These are phyloP conservation scores for Saimiri boliviensis DNA, from an alignment of 2,113 vertebrate species.

Conservation along the genomic window DNA sequence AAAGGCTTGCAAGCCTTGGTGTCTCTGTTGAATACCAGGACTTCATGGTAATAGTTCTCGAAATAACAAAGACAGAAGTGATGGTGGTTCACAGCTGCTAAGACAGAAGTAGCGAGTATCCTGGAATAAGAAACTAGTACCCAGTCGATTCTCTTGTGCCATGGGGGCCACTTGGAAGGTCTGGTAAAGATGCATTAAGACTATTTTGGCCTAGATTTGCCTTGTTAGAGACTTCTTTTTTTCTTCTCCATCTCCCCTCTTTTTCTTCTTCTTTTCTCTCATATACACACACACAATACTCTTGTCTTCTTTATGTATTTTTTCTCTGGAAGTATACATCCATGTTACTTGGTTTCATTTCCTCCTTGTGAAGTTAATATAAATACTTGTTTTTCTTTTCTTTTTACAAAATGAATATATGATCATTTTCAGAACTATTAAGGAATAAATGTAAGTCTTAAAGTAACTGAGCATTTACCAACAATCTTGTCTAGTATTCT, in stretches of 20 bases:
- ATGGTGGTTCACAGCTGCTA: background rate
- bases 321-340: background rate
- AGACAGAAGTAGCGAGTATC: background rate
- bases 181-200: background rate
- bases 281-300: background rate
- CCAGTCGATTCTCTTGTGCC: background rate
- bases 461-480: background rate
- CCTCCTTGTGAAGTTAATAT: background rate
- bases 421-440: background rate
- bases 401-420: background rate
- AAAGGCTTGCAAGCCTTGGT: background rate
- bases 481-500: background rate
- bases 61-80: background rate
- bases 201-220: background rate
- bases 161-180: accelerated
- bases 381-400: background rate
- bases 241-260: background rate
- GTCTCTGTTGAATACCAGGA: background rate
- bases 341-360: background rate
- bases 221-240: background rate
- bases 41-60: background rate
- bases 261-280: background rate
- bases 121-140: background rate
- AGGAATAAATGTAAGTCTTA: background rate
- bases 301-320: background rate